These are phyloP conservation scores for Pimpla rufipes DNA, from an alignment of 2,888 invertebrate species.

Conservation along the genomic window DNA sequence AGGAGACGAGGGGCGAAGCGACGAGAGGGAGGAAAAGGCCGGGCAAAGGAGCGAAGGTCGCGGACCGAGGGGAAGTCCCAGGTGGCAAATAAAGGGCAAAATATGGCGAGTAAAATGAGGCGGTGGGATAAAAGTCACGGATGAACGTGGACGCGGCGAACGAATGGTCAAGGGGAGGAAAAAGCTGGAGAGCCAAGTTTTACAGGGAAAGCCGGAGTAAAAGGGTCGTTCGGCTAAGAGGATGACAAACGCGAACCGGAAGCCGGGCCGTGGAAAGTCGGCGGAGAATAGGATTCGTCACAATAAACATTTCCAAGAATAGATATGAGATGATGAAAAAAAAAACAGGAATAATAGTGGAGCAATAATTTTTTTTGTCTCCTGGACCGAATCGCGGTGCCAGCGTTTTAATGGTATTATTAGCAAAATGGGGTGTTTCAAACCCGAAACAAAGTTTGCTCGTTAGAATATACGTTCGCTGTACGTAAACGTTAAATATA, in stretches of 20 bases:
- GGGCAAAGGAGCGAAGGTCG: conserved; percentile 23
- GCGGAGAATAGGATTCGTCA: neutral
- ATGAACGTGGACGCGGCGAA: neutral
- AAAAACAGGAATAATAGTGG: neutral
- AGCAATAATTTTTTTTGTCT: neutral
- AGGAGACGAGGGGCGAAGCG: no score
- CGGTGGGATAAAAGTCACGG: conserved; percentile 25
- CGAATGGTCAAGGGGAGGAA: conserved; percentile 9
- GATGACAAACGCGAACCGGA: conserved; percentile 9
- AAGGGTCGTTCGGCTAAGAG: conserved; percentile 18
- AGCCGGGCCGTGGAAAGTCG: neutral
- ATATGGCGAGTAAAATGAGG: conserved; percentile 19
- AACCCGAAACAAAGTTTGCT: conserved; percentile 1
- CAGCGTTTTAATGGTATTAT: neutral
- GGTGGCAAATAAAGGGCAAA: conserved; percentile 30
- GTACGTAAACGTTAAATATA: conserved; percentile 8
- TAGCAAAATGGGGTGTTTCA: neutral
- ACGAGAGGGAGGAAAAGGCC: neutral
- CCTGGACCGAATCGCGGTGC: neutral
- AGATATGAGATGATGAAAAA: neutral
- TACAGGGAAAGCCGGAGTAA: conserved; percentile 9
- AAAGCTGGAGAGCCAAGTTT: conserved; percentile 1
- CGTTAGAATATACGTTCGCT: conserved; percentile 2
- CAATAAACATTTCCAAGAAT: neutral
- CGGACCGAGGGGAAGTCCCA: conserved; percentile 7